Evolutionary conservation across 1,140 invertebrate genomes (phyloP), one percentile per base, ranked within the genome.

Genomic region (Leptopilina clavipes): DNA sequence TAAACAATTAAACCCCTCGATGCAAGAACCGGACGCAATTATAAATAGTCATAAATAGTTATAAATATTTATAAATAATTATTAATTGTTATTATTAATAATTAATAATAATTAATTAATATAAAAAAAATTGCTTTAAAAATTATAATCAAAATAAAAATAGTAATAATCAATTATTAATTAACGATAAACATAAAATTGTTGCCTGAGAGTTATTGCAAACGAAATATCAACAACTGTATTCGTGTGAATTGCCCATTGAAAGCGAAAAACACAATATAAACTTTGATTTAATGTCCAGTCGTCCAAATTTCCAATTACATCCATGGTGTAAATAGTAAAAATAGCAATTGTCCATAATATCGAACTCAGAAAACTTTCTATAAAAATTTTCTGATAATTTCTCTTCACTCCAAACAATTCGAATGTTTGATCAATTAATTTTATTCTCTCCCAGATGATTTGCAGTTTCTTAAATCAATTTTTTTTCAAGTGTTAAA

Each of bases 161-260:
- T n/a, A n/a, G n/a, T n/a, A n/a, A n/a, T n/a, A n/a, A n/a, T n/a
- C n/a, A n/a, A n/a, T n/a, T n/a, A n/a, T n/a, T n/a, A n/a, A n/a
- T n/a, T n/a, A n/a, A n/a, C n/a, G n/a, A n/a, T n/a, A n/a, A n/a
- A n/a, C n/a, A n/a, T n/a, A n/a, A n/a, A 25, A 25, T 48, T 37
- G 0, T 44, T 10, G 72, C 75, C 71, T 48, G 54, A 76, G n/a
- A 1, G 70, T 3, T 22, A 31, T 18, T 22, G 9, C 31, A 65
- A 65, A 76, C 1, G 25, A 65, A 1, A 72, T 19, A 45, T 17
- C 70, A 6, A 76, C 40, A n/a, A 76, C 65, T 25, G 40, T 31
- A 45, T 76, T 76, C 17, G 72, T 17, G 44, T 76, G 52, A 3
- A 76, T 45, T 1, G 75, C 52, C 71, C 65, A 59, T 45, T 72